A percentile compares a stretch with the other conserved stretches of the same genome.
These are phyloP conservation scores for Ophioninae sp. DNA, from an alignment of 2,888 invertebrate species.

Conservation along the genomic window DNA sequence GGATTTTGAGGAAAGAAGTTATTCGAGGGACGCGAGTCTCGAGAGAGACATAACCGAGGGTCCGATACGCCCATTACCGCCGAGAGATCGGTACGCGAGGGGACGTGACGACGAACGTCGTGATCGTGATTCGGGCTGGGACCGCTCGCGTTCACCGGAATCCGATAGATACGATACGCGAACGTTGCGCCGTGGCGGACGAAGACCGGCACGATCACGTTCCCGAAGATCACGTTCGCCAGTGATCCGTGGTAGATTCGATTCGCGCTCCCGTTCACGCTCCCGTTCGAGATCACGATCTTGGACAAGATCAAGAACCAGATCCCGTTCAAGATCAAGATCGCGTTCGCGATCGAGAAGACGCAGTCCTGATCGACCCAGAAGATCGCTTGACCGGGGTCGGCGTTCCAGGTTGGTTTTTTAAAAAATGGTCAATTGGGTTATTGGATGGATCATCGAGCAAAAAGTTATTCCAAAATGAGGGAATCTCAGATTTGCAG, in stretches of 20 bases:
- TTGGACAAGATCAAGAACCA: conserved; percentile 77
- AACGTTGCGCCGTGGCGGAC: conserved; percentile 61
- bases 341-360: conserved; percentile 69
- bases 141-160: conserved; percentile 71
- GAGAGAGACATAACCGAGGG: conserved; percentile 73
- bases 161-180: conserved; percentile 67
- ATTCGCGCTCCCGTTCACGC: conserved; percentile 66
- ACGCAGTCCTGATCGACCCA: conserved; percentile 81
- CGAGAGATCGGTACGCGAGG: conserved; percentile 47
- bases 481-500: too few species aligned
- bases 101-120: conserved; percentile 52
- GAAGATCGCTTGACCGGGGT: conserved; percentile 67
- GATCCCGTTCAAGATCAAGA: conserved; percentile 73
- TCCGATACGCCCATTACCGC: conserved; percentile 55
- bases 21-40: conserved; percentile 71
- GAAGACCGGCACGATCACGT: conserved; percentile 55
- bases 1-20: conserved; percentile 71
- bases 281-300: conserved; percentile 80
- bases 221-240: conserved; percentile 62
- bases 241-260: conserved; percentile 62
- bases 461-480: too few species aligned
- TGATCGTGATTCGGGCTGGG: conserved; percentile 67
- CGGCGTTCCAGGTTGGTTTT: conserved; percentile 72
- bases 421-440: background rate
- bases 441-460: too few species aligned